Evolutionary conservation across 2,113 vertebrate species (phyloP), one percentile per base, ranked within the genome.

Genomic region (Ophthalmotilapia sp.): DNA sequence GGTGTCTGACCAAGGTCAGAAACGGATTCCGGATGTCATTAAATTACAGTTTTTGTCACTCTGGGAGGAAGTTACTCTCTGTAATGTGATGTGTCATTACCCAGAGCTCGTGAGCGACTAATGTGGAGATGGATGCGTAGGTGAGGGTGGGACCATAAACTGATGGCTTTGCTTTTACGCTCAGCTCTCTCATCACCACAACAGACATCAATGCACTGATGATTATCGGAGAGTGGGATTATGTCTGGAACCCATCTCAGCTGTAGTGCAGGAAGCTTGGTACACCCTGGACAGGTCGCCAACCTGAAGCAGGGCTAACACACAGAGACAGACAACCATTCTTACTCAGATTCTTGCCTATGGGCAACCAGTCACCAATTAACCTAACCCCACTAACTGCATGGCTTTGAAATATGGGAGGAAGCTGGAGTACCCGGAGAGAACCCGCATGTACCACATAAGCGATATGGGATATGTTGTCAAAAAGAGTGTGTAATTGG

Each of bases 311-410:
- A 0, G 56, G 56, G 56, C 7, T 33, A 33, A 33, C 58, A 60
- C 56, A 19, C 5, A 62, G 58, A 33, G 15, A 19, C 15, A 4
- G 29, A 65, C 60, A 65, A 5, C 31, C 31, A 65, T 36, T 2
- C 60, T 65, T 65, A 65, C 60, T 65, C 60, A 36, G 9, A 36
- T 65, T 65, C 6, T 65, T 65, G 17, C 60, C 58, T 62, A 36
- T 62, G 31, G 31, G 58, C 17, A 62, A 62, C 31, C 29, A 62
- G 17, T 62, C 58, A 33, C 15, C 58, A 33, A 3, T 19, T 62
- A 62, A 36, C 58, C 58, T 36, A 62, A 62, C 60, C 33, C 6
- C 60, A n/a, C 33, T 65, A 36, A n/a, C 10, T 65, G 33, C 33
- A 65, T 60, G 56, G 5, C 14, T 60, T 60, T 36, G 60, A 33